These are phyloP conservation scores for Capricornis sumatraensis DNA, from an alignment of 2,113 vertebrate species.

Conservation along the genomic window DNA sequence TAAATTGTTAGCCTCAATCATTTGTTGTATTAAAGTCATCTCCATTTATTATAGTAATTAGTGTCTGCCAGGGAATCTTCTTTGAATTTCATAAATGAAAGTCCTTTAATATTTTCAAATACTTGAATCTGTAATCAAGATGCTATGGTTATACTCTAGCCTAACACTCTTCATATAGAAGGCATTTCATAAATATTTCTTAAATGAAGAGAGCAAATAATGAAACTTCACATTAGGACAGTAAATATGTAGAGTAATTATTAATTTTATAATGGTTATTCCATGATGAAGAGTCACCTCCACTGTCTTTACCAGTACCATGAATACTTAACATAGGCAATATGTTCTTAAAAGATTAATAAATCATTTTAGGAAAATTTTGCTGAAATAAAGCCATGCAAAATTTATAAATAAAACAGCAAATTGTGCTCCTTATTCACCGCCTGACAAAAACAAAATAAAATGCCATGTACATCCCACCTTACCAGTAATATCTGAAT, in stretches of 20 bases:
- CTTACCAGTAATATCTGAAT: background rate
- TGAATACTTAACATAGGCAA: background rate
- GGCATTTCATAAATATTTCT: constrained; percentile 22
- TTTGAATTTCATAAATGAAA: constrained; percentile 28
- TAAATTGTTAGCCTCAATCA: constrained; percentile 20
- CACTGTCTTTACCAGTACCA: background rate
- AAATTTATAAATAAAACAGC: background rate
- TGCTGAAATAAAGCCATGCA: background rate
- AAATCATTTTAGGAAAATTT: background rate
- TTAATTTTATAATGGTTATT: background rate
- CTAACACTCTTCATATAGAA: background rate
- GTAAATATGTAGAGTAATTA: background rate
- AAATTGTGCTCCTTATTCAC: background rate
- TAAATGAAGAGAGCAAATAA: constrained; percentile 3
- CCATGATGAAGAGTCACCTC: background rate
- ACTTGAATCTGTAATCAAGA: constrained; percentile 31
- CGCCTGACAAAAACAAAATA: background rate
- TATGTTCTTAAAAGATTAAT: background rate
- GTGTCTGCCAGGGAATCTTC: constrained; percentile 5
- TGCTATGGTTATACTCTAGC: background rate
- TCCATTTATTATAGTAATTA: constrained; percentile 47
- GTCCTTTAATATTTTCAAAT: constrained; percentile 52
- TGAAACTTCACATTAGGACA: background rate
- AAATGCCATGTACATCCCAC: background rate
- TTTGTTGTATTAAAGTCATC: constrained; percentile 68